Conservation (phyloP, 2,888 invertebrate species). For the Danaus chrysippus region DNA sequence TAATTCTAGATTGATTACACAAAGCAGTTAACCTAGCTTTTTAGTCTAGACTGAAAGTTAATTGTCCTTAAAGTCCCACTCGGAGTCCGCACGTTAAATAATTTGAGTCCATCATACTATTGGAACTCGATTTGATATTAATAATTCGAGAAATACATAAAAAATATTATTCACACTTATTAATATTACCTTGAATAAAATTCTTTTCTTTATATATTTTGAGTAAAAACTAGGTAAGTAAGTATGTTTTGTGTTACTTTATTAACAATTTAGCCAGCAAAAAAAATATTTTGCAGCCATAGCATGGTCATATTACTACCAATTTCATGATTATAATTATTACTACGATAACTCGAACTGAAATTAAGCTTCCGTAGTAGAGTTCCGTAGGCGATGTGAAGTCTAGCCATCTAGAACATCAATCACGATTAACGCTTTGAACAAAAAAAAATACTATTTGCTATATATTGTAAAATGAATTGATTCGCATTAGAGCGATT, state of each 20-base stretch:
- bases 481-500: slow-evolving; percentile 36
- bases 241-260: too few species aligned
- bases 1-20: slow-evolving; percentile 5
- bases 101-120: slow-evolving; percentile 54
- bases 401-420: slow-evolving; percentile 60
- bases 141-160: slow-evolving; percentile 29
- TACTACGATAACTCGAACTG: too few species aligned
- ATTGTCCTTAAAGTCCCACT: slow-evolving; percentile 54
- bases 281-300: too few species aligned
- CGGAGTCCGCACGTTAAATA: slow-evolving; percentile 60
- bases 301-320: too few species aligned
- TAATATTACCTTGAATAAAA: too few species aligned
- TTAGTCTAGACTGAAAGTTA: slow-evolving; percentile 63
- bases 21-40: slow-evolving; percentile 23
- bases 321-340: too few species aligned
- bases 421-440: slow-evolving; percentile 67
- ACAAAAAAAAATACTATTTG: slow-evolving; percentile 64
- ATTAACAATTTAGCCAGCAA: too few species aligned
- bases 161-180: too few species aligned
- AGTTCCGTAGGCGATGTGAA: slow-evolving; percentile 49
- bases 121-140: slow-evolving; percentile 28
- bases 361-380: too few species aligned
- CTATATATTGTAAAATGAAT: slow-evolving; percentile 66
- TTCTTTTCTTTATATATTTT: too few species aligned
- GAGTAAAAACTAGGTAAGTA: too few species aligned